These are phyloP conservation scores for Macrophya alboannulata DNA, from an alignment of 2,888 invertebrate species.

Conservation along the genomic window DNA sequence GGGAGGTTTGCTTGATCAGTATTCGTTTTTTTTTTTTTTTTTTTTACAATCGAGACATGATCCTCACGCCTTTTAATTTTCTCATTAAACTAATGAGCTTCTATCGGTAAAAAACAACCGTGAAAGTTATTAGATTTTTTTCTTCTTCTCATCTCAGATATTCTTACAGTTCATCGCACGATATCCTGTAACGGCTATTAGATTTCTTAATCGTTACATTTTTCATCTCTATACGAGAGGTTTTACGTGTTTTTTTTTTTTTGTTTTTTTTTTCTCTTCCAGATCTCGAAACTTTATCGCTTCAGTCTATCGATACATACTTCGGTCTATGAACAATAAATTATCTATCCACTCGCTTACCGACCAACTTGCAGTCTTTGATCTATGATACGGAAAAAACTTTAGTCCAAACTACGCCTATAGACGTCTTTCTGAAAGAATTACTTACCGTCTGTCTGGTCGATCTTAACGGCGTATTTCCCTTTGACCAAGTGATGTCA, in stretches of 20 bases:
- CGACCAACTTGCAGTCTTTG: background rate
- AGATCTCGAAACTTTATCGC: background rate
- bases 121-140: constrained; percentile 5
- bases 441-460: constrained; percentile 86
- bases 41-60: background rate
- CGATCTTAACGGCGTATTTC: constrained; percentile 85
- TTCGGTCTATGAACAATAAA: constrained; percentile 16
- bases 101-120: background rate
- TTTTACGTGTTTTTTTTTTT: background rate
- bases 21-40: background rate
- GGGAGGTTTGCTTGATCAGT: background rate
- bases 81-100: constrained; percentile 6
- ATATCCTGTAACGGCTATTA: background rate
- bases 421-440: background rate
- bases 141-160: background rate
- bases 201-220: background rate
- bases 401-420: background rate
- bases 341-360: background rate
- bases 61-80: background rate
- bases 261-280: background rate
- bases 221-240: background rate
- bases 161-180: background rate
- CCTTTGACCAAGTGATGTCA: constrained; percentile 91
- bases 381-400: constrained; percentile 25
- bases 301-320: background rate